Conservation (phyloP, 2,797 vertebrate species). For the Epinephelus coioides region DNA sequence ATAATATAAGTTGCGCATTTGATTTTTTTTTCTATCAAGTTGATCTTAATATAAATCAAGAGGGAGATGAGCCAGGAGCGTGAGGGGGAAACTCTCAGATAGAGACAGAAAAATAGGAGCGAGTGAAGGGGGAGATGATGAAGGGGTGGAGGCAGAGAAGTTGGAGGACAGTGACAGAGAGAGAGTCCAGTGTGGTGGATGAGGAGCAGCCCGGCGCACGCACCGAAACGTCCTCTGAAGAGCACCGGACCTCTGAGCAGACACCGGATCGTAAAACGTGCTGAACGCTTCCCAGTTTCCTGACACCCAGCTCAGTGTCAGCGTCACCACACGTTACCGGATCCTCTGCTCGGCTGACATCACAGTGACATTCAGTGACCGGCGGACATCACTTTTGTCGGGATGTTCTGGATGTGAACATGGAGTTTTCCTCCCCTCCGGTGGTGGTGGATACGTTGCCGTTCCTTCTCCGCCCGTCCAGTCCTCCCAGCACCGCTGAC, state of each 20-base stretch:
- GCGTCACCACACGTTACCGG: neutral
- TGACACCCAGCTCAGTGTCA: too few relatives aligned
- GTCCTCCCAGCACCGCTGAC: slow-evolving; percentile 38
- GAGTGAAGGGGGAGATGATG: neutral
- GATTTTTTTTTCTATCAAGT: too few relatives aligned
- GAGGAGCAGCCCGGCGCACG: slow-evolving; percentile 22
- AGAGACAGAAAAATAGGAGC: neutral
- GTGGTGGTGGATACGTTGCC: slow-evolving; percentile 33
- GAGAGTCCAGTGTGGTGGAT: neutral
- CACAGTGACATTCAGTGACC: neutral
- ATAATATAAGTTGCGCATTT: too few relatives aligned
- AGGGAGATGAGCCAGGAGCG: too few relatives aligned
- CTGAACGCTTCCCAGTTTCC: neutral
- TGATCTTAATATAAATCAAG: too few relatives aligned
- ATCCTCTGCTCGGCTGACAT: neutral
- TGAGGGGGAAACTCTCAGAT: too few relatives aligned
- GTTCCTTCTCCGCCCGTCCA: slow-evolving; percentile 35
- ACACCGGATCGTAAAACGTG: neutral
- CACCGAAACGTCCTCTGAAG: slow-evolving; percentile 27
- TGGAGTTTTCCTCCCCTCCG: slow-evolving; percentile 67
- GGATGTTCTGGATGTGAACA: slow-evolving; percentile 73
- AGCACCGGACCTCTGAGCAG: neutral
- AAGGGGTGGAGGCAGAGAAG: neutral
- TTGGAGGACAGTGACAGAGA: neutral
- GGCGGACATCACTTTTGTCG: slow-evolving; percentile 55